Conservation (phyloP, 92 coral and sea anemone genomes). For the Galaxea fascicularis region DNA sequence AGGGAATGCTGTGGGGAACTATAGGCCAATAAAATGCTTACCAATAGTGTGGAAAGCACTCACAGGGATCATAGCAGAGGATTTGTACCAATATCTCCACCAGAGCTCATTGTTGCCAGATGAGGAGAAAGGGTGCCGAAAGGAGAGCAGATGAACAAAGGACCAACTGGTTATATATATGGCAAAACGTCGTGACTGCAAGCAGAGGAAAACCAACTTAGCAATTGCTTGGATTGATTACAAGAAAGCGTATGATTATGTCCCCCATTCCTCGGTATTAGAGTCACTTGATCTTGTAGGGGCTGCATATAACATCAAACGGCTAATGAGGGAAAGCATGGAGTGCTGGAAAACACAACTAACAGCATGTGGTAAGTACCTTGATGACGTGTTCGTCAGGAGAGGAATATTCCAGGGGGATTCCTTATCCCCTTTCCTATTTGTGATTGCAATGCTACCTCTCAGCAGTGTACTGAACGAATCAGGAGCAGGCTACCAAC, state of each 20-base stretch:
- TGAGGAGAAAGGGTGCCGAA: constrained; percentile 46
- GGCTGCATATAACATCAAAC: constrained; percentile 26
- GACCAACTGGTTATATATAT: too few relatives aligned
- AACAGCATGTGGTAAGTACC: neutral
- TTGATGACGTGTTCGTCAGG: constrained; percentile 27
- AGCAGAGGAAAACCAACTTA: too few relatives aligned
- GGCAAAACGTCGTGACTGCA: constrained; percentile 36
- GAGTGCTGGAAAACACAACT: too few relatives aligned
- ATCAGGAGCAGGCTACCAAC: too few relatives aligned
- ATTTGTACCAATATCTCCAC: constrained; percentile 43
- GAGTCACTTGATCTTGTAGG: constrained; percentile 34
- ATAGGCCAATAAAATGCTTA: too few relatives aligned
- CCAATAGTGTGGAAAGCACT: constrained; percentile 62
- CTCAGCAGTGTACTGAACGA: constrained; percentile 24
- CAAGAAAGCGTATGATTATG: constrained; percentile 6
- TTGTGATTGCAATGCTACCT: constrained; percentile 27
- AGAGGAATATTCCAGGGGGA: constrained; percentile 38
- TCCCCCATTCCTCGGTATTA: constrained; percentile 30
- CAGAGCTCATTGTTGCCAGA: too few relatives aligned
- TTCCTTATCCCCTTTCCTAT: too few relatives aligned
- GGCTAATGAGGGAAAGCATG: constrained; percentile 35
- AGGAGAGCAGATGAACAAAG: constrained; percentile 47
- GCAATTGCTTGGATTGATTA: too few relatives aligned
- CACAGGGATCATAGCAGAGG: constrained; percentile 48
- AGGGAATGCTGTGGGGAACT: too few relatives aligned